Evolutionary conservation across 92 coral and sea anemone genomes (phyloP), one percentile per base, ranked within the genome.

Genomic region (Palythoa heliodiscus): DNA sequence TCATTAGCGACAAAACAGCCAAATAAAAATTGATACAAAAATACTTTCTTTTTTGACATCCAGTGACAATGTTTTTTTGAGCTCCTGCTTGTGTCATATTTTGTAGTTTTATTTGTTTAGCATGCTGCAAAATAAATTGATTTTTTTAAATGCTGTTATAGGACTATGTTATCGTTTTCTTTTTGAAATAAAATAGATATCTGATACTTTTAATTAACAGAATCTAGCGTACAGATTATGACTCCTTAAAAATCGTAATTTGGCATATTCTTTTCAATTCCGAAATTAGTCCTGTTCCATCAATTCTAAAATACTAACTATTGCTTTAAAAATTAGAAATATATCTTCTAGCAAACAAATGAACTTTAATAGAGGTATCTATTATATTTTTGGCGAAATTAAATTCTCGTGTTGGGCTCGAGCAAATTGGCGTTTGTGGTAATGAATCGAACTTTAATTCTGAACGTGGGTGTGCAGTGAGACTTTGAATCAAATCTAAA

Each of bases 351-450:
- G 84, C 86, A 91, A 86, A 86, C 92, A 91, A 91, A 89, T 85
- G 92, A 75, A 82, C 90, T 91, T 91, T 91, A 91, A 91, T 91
- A 86, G 94, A 89, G 82, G 55, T 89, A 79, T 74, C 90, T 89
- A 91, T 89, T 89, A 89, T 87, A 79, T 83, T 83, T 84, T 90
- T 64, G 73, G 90, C 92, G 83, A 89, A 89, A 91, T 91, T 91
- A 91, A 89, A 89, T 82, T 75, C 71, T 91, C 88, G 76, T 82
- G 35, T 81, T 83, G 73, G 87, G 66, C 66, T 66, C 66, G 66
- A 74, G 39, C 74, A 6, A 23, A 12, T 43, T 64, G 61, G 84
- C 14, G 66, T 80, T 80, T 47, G 75, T 73, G 19, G 1, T 67
- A 60, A 80, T 15, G 40, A 80, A 68, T 70, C 43, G 84, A 20